Evolutionary conservation across 2,888 invertebrate species (phyloP), one percentile per base, ranked within the genome.

Genomic region (Ichneumoninae sp.): DNA sequence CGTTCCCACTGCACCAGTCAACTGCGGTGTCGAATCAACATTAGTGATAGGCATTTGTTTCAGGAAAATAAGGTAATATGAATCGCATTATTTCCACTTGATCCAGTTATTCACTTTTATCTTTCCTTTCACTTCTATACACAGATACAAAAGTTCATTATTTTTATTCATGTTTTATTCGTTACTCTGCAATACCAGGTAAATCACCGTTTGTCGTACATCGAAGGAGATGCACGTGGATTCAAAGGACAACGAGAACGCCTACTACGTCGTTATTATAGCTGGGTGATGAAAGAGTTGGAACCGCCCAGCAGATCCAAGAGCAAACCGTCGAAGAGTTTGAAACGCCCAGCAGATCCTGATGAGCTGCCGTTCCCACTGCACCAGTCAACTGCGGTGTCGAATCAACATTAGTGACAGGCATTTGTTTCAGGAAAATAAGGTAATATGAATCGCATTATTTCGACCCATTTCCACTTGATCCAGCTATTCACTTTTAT

Each of bases 1-100:
- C 26, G 26, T 57, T 57, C 57, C 36, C 33, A 54, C 71, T 71
- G 50, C 57, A 26, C 2, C 26, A 19, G 26, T 57, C 57, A 57
- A 22, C 22, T 22, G 2, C 57, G 22, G 26, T 13, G 57, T 4
- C 10, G 26, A 22, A 57, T 26, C 57, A 57, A 22, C 57, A 57
- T 13, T 0, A 4, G 13, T 26, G 26, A 57, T 13, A 22, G 0
- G 57, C 26, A 57, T 26, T 3, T 13, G 26, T 57, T 57, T 57
- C 57, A 26, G 10, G 26, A 13, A 4, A 57, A 4, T 3, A 57
- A 26, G 57, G 57, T 13, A 26, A 26, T 0, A 10, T 4, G 7
- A n/a, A 10, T 68, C 7, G 3, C 26, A 26, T 26, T 26, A 26
- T 26, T 26, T 52, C 52, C 52, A 52, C 19, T 6, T n/a, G 19